Conservation (phyloP, 1,140 invertebrate genomes). For the Brachionus angularis region DNA sequence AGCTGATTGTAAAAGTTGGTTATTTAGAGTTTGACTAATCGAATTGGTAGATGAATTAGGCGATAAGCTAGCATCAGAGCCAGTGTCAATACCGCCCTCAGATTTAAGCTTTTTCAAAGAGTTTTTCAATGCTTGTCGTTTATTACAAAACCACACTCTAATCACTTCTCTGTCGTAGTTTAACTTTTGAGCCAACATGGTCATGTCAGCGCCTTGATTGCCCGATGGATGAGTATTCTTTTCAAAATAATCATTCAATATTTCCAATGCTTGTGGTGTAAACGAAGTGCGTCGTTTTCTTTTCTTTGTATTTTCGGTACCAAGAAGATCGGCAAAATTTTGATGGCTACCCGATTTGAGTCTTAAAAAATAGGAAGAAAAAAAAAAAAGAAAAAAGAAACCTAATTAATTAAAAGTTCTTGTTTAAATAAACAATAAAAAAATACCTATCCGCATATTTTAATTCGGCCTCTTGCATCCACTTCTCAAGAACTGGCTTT, state of each 20-base stretch:
- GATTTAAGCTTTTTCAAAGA: slow-evolving; percentile 29
- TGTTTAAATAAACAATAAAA: slow-evolving; percentile 3
- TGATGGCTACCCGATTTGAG: slow-evolving; percentile 51
- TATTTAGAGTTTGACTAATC: slow-evolving; percentile 7
- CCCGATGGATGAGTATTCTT: slow-evolving; percentile 95
- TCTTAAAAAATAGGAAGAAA: slow-evolving; percentile 37
- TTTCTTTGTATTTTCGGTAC: slow-evolving; percentile 91
- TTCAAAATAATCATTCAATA: slow-evolving; percentile 89
- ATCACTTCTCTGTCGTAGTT: slow-evolving; percentile 96
- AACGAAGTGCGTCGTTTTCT: slow-evolving; percentile 91
- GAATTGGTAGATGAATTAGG: slow-evolving; percentile 24
- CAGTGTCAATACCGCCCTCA: not conserved
- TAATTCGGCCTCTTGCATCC: slow-evolving; percentile 96
- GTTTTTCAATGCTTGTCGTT: slow-evolving; percentile 90
- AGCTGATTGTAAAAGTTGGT: slow-evolving; percentile 9
- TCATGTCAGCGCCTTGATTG: slow-evolving; percentile 88
- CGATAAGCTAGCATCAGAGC: not conserved
- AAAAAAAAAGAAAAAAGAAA: slow-evolving; percentile 21
- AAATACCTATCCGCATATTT: slow-evolving; percentile 53
- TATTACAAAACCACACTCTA: slow-evolving; percentile 98
- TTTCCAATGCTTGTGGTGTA: slow-evolving; percentile 86
- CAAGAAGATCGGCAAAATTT: slow-evolving; percentile 88
- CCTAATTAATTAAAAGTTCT: slow-evolving; percentile 2
- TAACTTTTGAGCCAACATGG: slow-evolving; percentile 83
- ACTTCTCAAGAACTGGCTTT: slow-evolving; percentile 91